A percentile compares a stretch with the other conserved stretches of the same genome.
Evolutionary conservation across 2,113 vertebrate genomes (phyloP).

Genomic region (Dolichotis patagonum): DNA sequence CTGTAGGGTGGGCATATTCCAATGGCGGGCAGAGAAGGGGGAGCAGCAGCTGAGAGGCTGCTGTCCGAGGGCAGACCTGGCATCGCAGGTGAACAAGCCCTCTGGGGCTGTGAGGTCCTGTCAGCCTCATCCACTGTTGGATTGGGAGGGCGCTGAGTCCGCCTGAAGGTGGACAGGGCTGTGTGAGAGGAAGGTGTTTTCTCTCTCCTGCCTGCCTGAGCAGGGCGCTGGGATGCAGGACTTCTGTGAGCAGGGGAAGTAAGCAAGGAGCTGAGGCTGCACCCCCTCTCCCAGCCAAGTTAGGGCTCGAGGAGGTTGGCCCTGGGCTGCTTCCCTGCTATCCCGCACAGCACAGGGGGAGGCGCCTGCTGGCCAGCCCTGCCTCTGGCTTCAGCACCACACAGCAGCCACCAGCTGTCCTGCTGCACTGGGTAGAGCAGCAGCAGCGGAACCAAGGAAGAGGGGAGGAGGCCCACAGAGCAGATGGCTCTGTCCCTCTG

Average conservation of each 20-base stretch:
- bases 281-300: not conserved
- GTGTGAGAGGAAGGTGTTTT: not conserved
- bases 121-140: not conserved
- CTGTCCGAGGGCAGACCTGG: not conserved
- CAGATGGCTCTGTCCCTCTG: too few species aligned
- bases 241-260: not conserved
- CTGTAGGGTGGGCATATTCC: not conserved
- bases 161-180: not conserved
- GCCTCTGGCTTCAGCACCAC: not conserved
- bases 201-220: not conserved
- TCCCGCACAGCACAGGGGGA: not conserved
- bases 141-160: not conserved
- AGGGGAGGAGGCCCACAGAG: not conserved
- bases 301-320: not conserved
- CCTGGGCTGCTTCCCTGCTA: not conserved
- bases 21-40: not conserved
- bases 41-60: not conserved
- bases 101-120: not conserved
- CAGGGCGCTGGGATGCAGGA: not conserved
- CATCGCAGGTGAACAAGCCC: not conserved
- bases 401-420: not conserved
- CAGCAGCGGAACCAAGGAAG: not conserved
- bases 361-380: not conserved
- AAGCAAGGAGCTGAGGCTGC: not conserved
- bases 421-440: not conserved